Conservation (phyloP, 2,113 vertebrate genomes). For the Dicentrarchus labrax region DNA sequence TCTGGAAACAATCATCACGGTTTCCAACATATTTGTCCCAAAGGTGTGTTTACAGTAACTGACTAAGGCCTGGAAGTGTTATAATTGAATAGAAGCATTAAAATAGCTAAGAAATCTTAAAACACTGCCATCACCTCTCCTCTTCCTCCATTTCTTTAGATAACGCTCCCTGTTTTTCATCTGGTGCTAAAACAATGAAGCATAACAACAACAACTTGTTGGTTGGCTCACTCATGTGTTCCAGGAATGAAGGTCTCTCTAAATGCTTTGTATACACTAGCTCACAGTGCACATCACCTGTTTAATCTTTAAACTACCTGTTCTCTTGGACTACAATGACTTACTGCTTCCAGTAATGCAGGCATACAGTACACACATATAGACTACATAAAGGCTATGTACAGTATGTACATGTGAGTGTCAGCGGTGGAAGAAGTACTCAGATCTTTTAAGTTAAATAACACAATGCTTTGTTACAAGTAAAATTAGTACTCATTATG, state of each 20-base stretch:
- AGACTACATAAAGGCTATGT: background rate
- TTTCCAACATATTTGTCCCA: background rate
- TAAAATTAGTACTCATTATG: too few relatives aligned
- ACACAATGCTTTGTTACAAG: too few relatives aligned
- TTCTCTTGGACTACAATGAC: background rate
- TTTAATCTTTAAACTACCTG: constrained; percentile 8
- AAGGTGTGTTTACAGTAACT: background rate
- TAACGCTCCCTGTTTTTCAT: background rate
- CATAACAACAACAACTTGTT: background rate
- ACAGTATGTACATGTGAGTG: too few relatives aligned
- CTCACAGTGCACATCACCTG: constrained; percentile 14
- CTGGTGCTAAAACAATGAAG: background rate
- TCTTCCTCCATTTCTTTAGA: constrained; percentile 11
- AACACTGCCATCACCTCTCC: background rate
- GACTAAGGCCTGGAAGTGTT: background rate
- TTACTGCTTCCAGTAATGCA: background rate
- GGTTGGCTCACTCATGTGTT: background rate
- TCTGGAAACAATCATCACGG: background rate
- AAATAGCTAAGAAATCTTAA: background rate
- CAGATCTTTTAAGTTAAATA: too few relatives aligned
- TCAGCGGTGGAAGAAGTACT: too few relatives aligned
- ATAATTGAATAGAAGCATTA: background rate
- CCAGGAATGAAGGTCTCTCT: background rate
- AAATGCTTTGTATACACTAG: constrained; percentile 15
- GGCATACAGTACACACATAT: background rate